Evolutionary conservation across 2,888 invertebrate species (phyloP).

Genomic region (Exephanes ischioxanthus): DNA sequence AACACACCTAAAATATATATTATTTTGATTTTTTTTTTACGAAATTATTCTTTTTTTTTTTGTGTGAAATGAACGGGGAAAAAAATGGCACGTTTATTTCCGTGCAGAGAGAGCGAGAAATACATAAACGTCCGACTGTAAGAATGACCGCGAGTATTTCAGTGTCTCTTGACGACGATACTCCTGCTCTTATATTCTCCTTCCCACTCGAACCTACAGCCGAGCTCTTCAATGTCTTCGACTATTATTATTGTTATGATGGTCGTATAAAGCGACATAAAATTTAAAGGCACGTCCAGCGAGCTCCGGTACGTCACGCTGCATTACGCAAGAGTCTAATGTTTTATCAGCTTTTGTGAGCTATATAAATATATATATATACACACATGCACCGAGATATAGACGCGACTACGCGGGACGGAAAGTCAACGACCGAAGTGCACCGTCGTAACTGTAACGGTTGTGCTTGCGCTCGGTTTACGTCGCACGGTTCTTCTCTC

Average conservation of each 20-base stretch:
- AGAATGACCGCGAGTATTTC: constrained; percentile 1
- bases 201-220: background rate
- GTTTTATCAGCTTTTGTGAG: constrained; percentile 29
- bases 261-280: constrained; percentile 57
- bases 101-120: background rate
- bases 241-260: constrained; percentile 52
- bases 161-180: constrained; percentile 16
- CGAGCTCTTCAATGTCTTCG: constrained; percentile 43
- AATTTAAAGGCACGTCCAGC: constrained; percentile 57
- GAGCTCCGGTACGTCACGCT: constrained; percentile 29
- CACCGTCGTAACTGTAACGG: constrained; percentile 23
- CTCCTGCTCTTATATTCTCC: background rate
- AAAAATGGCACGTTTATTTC: background rate
- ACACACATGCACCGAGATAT: background rate
- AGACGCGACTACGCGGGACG: constrained; percentile 21
- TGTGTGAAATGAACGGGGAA: no score
- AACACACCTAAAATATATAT: no score
- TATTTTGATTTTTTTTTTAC: no score
- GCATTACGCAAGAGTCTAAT: constrained; percentile 50
- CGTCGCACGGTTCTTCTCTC: constrained; percentile 8
- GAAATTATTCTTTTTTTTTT: no score
- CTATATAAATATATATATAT: constrained; percentile 42
- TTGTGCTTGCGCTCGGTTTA: background rate
- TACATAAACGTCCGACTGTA: background rate
- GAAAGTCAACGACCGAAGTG: constrained; percentile 51